Evolutionary conservation across 2,888 invertebrate genomes (phyloP).

Genomic region (Lagria hirta): DNA sequence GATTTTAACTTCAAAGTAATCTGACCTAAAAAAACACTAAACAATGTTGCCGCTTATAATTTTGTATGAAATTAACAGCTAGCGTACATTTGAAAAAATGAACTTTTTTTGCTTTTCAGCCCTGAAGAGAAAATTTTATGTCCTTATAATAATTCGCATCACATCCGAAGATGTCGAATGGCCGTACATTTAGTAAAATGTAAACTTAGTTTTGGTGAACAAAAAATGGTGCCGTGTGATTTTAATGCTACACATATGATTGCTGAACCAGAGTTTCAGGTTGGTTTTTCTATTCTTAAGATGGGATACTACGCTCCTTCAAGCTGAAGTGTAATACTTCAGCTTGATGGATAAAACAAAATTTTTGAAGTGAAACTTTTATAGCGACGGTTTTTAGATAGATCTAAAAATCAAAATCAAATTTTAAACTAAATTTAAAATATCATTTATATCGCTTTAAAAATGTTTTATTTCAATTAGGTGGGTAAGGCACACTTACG

Average conservation of each 20-base stretch:
- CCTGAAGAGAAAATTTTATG: conserved; percentile 53
- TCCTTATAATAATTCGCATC: conserved; percentile 59
- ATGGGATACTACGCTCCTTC: conserved; percentile 3
- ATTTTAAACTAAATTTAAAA: too few relatives aligned
- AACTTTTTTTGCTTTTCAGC: too few relatives aligned
- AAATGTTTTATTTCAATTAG: too few relatives aligned
- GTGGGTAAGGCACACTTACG: too few relatives aligned
- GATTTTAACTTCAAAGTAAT: too few relatives aligned
- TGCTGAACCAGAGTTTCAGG: conserved; percentile 56
- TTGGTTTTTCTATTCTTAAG: conserved; percentile 40
- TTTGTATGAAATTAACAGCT: too few relatives aligned
- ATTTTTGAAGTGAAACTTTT: conserved; percentile 4
- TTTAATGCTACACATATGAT: conserved; percentile 59
- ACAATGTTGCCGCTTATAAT: too few relatives aligned
- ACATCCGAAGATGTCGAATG: conserved; percentile 57
- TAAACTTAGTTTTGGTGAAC: conserved; percentile 53
- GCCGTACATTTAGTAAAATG: conserved; percentile 62
- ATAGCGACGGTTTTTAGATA: too few relatives aligned
- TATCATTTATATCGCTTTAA: too few relatives aligned
- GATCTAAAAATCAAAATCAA: too few relatives aligned
- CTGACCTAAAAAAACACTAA: too few relatives aligned
- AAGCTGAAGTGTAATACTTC: conserved; percentile 1
- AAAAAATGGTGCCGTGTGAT: conserved; percentile 55
- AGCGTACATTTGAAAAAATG: too few relatives aligned
- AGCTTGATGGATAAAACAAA: conserved; percentile 5